A percentile compares a stretch with the other conserved stretches of the same genome.
phyloP scores from a whole-genome alignment of 2,888 invertebrate genomes.

The Hyposoter didymator region DNA sequence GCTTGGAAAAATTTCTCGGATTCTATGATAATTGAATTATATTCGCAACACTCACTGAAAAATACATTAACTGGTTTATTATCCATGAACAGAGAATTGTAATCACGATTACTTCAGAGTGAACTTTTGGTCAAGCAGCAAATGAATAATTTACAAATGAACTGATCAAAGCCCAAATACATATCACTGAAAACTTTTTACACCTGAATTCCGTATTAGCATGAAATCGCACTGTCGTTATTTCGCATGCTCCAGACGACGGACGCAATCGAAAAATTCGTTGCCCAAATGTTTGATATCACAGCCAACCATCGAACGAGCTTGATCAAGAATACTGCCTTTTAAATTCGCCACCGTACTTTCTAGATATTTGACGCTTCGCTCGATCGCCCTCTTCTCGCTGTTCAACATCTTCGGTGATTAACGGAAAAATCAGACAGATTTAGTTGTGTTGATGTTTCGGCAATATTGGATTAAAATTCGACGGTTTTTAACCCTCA shows the following conservation, averaged over 20 bases:
- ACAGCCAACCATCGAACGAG: conserved; percentile 71
- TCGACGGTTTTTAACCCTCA: not conserved
- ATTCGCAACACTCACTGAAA: not conserved
- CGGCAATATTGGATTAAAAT: not conserved
- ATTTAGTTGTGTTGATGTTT: not conserved
- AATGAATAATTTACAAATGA: not conserved
- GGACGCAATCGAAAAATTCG: conserved; percentile 75
- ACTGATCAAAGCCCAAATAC: not conserved
- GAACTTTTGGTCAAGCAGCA: not conserved
- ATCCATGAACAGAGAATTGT: not conserved
- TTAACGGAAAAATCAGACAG: conserved; percentile 13
- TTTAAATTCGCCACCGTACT: conserved; percentile 73
- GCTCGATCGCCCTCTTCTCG: conserved; percentile 78
- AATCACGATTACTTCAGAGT: not conserved
- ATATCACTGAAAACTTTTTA: not conserved
- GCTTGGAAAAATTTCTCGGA: not conserved
- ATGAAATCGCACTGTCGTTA: not conserved
- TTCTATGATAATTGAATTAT: not conserved
- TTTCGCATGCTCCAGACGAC: conserved; percentile 68
- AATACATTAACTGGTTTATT: not conserved
- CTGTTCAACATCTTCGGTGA: conserved; percentile 76
- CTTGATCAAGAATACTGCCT: conserved; percentile 72
- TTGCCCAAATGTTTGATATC: conserved; percentile 70
- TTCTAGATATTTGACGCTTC: conserved; percentile 76
- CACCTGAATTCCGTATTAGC: not conserved